phyloP scores from a whole-genome alignment of 1,140 invertebrate species.

The Caligus rogercresseyi region DNA sequence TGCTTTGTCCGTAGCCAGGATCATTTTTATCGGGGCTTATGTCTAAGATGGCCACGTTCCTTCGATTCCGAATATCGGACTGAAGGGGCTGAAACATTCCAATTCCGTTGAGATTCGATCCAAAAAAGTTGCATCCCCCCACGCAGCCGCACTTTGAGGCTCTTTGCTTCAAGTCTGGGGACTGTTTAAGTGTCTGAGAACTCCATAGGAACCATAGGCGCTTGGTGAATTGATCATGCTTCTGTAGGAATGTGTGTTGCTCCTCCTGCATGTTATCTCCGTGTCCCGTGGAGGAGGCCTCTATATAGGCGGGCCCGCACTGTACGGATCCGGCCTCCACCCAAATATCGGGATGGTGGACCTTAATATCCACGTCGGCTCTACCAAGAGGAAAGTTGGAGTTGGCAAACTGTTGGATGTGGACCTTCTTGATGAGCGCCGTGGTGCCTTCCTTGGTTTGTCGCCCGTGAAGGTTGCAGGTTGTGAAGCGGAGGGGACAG shows the following conservation, averaged over 20 bases:
- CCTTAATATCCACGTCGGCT: slow-evolving; percentile 20
- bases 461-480: slow-evolving; percentile 81
- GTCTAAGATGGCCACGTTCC: background rate
- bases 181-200: slow-evolving; percentile 35
- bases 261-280: slow-evolving; percentile 15
- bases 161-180: slow-evolving; percentile 31
- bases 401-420: slow-evolving; percentile 32
- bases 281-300: slow-evolving; percentile 56
- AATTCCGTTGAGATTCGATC: slow-evolving; percentile 61
- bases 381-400: slow-evolving; percentile 24
- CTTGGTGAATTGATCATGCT: slow-evolving; percentile 70
- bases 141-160: slow-evolving; percentile 76
- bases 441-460: slow-evolving; percentile 75
- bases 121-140: slow-evolving; percentile 86
- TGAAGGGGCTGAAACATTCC: slow-evolving; percentile 62
- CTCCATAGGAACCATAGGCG: slow-evolving; percentile 88
- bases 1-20: slow-evolving; percentile 77
- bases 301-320: slow-evolving; percentile 73
- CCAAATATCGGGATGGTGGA: slow-evolving; percentile 39
- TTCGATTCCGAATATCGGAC: background rate
- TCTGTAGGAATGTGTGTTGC: slow-evolving; percentile 47
- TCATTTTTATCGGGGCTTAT: slow-evolving; percentile 31
- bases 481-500: slow-evolving; percentile 64
- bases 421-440: slow-evolving; percentile 58
- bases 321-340: slow-evolving; percentile 77